Evolutionary conservation across 2,113 vertebrate genomes (phyloP), one percentile per base, ranked within the genome.

Genomic region (Forbesichthys papilliferus): DNA sequence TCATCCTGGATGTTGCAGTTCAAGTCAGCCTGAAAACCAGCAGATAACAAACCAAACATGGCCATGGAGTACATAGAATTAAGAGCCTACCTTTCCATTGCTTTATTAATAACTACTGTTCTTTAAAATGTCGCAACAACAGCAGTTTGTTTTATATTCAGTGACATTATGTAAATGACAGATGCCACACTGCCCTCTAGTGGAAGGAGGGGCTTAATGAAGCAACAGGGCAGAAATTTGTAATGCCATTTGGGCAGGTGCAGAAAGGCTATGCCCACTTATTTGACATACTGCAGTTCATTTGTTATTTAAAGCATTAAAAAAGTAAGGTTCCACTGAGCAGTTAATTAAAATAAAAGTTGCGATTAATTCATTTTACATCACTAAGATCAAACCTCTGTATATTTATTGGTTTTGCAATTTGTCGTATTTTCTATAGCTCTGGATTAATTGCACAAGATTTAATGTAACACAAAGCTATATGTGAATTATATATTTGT

Each of bases 1-100:
- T 99, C 98, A 10, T 99, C 97, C 76, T 96, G 96, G 79, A 99
- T 95, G 90, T 96, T 99, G 91, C 96, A 98, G 89, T 99, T 99
- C 87, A 99, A 91, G 82, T 99, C 97, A 7, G 98, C 98, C 98
- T 99, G 90, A 66, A 61, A 82, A 46, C 48, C 68, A 71, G 46
- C 14, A 49, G 33, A 36, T 53, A 57, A 57, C 48, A 67, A 58
- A 27, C 10, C 1, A 3, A 33, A 58, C n/a, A 54, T 54, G 16
- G 16, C 53, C 53, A 54, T 8, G 5, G 53, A 14, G 16, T n/a
- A 54, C 18, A 3, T 54, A n/a, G 16, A 7, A 18, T 54, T 14
- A 13, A 18, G 14, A 12, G 7, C 11, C 14, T 54, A 2, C 1
- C 16, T 54, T 54, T 13, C 3, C 2, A n/a, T 54, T 54, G 53